Percentiles rank a stretch among this genome's conserved stretches.
These are phyloP conservation scores for Anser brachyrhynchus DNA, from an alignment of 2,113 vertebrate genomes.

Conservation along the genomic window DNA sequence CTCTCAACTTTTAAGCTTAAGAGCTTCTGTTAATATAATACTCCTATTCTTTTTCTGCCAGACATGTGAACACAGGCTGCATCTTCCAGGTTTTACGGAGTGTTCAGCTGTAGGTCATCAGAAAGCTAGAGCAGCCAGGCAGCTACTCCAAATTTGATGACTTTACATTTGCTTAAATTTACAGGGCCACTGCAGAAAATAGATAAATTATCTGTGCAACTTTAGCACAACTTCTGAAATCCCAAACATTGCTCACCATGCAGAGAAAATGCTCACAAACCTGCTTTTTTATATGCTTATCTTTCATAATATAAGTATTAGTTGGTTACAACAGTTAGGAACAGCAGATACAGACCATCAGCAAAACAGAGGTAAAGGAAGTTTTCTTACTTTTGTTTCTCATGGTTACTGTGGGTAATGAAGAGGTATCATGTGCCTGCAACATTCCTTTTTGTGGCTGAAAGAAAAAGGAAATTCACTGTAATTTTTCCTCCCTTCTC, in stretches of 20 bases:
- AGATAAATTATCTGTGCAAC: background rate
- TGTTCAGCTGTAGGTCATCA: background rate
- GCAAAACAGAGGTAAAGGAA: conserved; percentile 1
- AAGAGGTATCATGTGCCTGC: conserved; percentile 82
- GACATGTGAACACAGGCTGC: background rate
- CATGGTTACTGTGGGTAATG: conserved; percentile 88
- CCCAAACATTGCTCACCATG: background rate
- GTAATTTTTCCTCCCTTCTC: background rate
- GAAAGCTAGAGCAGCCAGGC: background rate
- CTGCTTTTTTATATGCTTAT: background rate
- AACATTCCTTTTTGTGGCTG: conserved; percentile 83
- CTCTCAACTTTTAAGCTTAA: background rate
- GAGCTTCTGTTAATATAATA: background rate
- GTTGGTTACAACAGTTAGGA: background rate
- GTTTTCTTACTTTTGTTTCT: conserved; percentile 86
- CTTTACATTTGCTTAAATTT: background rate
- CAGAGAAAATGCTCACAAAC: background rate
- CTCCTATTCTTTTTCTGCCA: background rate
- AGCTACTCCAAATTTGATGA: background rate
- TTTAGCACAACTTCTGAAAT: background rate
- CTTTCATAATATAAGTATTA: background rate
- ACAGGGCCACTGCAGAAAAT: background rate
- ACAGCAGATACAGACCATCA: background rate
- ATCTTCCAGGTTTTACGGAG: background rate
- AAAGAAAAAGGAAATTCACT: conserved; percentile 44